These are phyloP conservation scores for Halcyon badia DNA, from an alignment of 2,797 vertebrate genomes.

Conservation along the genomic window DNA sequence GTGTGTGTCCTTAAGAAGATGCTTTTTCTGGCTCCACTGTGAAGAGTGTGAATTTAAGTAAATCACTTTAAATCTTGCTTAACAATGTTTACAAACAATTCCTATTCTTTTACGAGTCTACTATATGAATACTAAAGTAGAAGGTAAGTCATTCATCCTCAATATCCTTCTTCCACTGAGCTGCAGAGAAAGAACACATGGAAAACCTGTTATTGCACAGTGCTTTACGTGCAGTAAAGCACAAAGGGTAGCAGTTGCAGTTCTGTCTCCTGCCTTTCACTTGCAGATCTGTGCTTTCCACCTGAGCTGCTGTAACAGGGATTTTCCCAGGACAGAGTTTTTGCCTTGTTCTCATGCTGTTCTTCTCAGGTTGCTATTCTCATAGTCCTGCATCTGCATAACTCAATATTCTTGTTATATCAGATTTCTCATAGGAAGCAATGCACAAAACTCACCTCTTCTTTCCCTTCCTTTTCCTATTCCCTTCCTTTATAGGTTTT, in stretches of 20 bases:
- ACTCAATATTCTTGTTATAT: neutral
- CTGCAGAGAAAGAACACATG: neutral
- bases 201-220: neutral
- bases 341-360: neutral
- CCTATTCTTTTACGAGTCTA: neutral
- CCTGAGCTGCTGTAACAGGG: neutral
- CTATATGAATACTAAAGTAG: neutral
- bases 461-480: neutral
- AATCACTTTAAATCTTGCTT: neutral
- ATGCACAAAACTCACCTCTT: neutral
- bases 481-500: neutral
- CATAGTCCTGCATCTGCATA: neutral
- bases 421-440: neutral
- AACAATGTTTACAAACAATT: neutral
- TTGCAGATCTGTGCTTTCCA: neutral
- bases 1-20: accelerated
- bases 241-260: neutral
- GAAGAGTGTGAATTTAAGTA: neutral
- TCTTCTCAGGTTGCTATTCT: neutral
- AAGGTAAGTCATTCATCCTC: neutral
- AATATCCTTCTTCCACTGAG: neutral
- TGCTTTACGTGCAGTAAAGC: neutral
- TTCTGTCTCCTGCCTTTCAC: neutral
- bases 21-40: neutral
- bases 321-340: neutral